Base-by-base conservation (phyloP, 2,888 invertebrate species). In the Drosophila testacea region DNA sequence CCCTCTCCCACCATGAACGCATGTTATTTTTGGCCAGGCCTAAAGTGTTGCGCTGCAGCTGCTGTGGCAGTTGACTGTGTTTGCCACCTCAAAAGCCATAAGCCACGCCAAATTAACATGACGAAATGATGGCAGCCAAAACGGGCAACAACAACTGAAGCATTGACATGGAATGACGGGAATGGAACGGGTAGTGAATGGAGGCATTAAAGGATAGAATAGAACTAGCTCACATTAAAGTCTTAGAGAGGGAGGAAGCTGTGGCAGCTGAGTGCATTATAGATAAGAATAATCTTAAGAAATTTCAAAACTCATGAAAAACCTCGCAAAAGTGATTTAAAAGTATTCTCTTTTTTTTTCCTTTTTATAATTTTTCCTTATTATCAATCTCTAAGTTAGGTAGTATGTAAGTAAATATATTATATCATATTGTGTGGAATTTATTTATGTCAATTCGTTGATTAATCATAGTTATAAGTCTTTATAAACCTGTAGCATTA, bases 61-160 rank as follows among this genome's bases (percentile, higher is more conserved):
- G 71, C 55, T 50, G 61, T n/a, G 41, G 22, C 57, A 38, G 57
- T 60, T 44, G 34, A 52, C 52, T 44, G 55, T 56, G 60, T 75
- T 71, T 71, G 76, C 57, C 77, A 68, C 77, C 82, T 83, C 77
- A 81, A 83, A 83, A 86, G 84, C 83, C 83, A 83, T 83, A 86
- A 86, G 83, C 83, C 73, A 46, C 87, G 74, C 72, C 87, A 83
- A 83, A 86, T 84, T 83, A 83, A 86, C 83, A 86, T 83, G 81
- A 77, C 80, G 78, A 86, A 83, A 83, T 83, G 83, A 79, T 83
- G 81, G 74, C 79, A 72, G 78, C 78, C 22, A 82, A 67, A 61
- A 67, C 27, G 36, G 46, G 36, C 59, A 60, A 39, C 56, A 61
- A 46, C 61, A 69, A 42, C 36, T 59, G 41, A 51, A 36, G 59